phyloP scores from a whole-genome alignment of 2,888 invertebrate genomes.

The Leptinotarsa juncta region DNA sequence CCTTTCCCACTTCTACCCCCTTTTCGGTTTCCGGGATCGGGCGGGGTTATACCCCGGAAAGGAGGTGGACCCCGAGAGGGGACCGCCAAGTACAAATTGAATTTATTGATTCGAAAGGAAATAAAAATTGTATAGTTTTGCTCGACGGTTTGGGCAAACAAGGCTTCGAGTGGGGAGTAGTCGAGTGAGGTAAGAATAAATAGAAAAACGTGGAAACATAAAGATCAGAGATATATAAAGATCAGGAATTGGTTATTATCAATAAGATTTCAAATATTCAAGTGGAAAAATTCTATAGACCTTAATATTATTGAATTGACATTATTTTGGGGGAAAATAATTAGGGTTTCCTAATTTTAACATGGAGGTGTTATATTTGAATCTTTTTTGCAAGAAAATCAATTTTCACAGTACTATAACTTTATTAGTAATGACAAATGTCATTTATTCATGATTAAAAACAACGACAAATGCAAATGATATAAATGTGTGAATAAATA shows the following conservation, averaged over 20 bases:
- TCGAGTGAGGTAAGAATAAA: constrained; percentile 6
- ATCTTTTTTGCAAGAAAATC: too few species aligned
- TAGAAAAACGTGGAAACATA: background rate
- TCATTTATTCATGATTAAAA: too few species aligned
- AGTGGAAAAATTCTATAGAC: background rate
- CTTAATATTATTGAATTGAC: too few species aligned
- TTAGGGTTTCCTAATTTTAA: too few species aligned
- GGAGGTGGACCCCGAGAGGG: background rate
- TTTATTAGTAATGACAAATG: too few species aligned
- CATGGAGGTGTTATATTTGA: too few species aligned
- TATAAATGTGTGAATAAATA: too few species aligned
- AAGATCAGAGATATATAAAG: background rate
- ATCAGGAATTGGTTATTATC: background rate
- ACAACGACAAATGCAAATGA: too few species aligned
- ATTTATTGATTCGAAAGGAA: background rate
- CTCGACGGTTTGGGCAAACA: background rate
- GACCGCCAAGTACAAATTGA: constrained; percentile 12
- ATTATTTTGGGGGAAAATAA: too few species aligned
- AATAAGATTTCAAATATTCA: background rate
- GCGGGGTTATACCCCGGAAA: background rate
- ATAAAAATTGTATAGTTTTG: constrained; percentile 11
- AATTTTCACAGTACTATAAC: too few species aligned
- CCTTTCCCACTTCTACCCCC: background rate
- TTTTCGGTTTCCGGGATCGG: background rate
- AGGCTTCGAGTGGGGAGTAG: background rate